These are phyloP conservation scores for Lophius americanus DNA, from an alignment of 2,797 vertebrate species.

Conservation along the genomic window DNA sequence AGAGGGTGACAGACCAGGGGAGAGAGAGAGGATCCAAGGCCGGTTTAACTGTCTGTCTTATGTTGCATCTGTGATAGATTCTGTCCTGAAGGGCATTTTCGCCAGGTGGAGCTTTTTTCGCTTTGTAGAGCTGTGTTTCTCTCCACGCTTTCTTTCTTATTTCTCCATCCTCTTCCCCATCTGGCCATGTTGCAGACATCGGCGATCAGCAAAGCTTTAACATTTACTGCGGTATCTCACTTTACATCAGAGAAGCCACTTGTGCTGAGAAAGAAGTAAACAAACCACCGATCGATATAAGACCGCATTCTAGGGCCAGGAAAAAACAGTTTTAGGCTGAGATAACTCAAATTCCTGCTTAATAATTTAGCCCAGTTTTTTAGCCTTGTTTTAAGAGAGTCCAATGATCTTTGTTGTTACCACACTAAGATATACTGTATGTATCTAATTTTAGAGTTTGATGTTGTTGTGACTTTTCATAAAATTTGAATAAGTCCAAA, in stretches of 20 bases:
- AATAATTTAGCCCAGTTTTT: neutral
- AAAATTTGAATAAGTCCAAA: too few relatives aligned
- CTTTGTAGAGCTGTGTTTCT: neutral
- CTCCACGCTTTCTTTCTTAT: neutral
- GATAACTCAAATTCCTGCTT: slow-evolving; percentile 16
- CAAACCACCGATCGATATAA: slow-evolving; percentile 51
- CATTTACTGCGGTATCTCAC: slow-evolving; percentile 65
- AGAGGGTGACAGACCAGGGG: too few relatives aligned
- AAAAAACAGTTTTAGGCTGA: slow-evolving; percentile 23
- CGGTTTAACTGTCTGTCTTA: slow-evolving; percentile 52
- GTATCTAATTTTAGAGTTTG: too few relatives aligned
- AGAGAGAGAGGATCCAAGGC: slow-evolving; percentile 29
- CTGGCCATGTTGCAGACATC: slow-evolving; percentile 38
- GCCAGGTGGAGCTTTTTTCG: slow-evolving; percentile 52
- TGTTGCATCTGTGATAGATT: slow-evolving; percentile 46
- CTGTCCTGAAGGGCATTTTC: slow-evolving; percentile 36
- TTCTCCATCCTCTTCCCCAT: neutral
- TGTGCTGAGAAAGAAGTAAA: slow-evolving; percentile 53
- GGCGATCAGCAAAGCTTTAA: slow-evolving; percentile 47
- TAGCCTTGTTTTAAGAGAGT: neutral
- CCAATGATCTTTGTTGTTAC: neutral
- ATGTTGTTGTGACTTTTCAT: too few relatives aligned
- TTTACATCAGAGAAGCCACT: slow-evolving; percentile 44
- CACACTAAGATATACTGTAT: too few relatives aligned
- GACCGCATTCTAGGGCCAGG: slow-evolving; percentile 11